These are phyloP conservation scores for Cydia fagiglandana DNA, from an alignment of 1,140 invertebrate genomes.

Conservation along the genomic window DNA sequence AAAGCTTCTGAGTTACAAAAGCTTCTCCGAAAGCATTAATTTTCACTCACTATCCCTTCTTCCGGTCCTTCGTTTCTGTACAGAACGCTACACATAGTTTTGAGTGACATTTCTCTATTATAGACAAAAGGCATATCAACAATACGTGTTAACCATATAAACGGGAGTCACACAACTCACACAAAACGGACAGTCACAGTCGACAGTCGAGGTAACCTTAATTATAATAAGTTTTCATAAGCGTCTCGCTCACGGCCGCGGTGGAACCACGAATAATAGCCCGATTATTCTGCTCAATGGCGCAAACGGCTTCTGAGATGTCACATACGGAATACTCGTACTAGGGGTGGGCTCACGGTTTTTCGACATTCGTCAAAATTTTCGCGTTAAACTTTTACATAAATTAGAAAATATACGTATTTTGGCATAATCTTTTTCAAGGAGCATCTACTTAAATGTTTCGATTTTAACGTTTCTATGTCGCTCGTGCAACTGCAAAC, in stretches of 20 bases:
- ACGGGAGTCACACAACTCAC: background rate
- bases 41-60: too few species aligned
- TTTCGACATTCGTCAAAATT: background rate
- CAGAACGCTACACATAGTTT: too few species aligned
- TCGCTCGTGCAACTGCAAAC: background rate
- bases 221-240: conserved; percentile 42
- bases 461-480: background rate
- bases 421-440: too few species aligned
- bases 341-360: background rate
- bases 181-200: background rate
- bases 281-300: conserved; percentile 30
- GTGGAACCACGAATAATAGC: conserved; percentile 35
- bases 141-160: background rate
- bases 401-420: too few species aligned
- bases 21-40: too few species aligned
- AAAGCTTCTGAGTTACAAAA: too few species aligned
- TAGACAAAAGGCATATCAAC: too few species aligned
- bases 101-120: too few species aligned
- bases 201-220: conserved; percentile 26
- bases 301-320: conserved; percentile 18
- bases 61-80: too few species aligned
- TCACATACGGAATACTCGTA: background rate
- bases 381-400: background rate
- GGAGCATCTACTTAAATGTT: too few species aligned
- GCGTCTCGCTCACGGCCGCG: conserved; percentile 32